A percentile compares a stretch with the other conserved stretches of the same genome.
These are phyloP conservation scores for Hormiphora californensis DNA, from an alignment of 37 sponge, comb jelly and placozoan species.

Conservation along the genomic window DNA sequence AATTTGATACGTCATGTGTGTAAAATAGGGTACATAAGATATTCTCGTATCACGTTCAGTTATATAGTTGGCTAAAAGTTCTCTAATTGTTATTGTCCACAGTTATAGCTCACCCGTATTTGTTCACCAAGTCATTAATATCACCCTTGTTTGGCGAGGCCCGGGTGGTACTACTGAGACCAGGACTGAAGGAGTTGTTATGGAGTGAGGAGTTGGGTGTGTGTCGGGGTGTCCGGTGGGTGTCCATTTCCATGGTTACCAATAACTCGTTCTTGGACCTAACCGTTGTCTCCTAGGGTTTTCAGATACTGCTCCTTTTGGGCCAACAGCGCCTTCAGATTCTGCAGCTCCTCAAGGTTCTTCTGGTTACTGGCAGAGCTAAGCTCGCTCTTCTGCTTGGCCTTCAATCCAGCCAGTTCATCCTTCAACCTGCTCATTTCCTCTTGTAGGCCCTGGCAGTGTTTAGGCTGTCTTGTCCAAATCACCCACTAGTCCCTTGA, in stretches of 20 bases:
- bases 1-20: no score
- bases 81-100: no score
- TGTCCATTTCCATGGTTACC: slow-evolving; percentile 46
- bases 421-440: not conserved
- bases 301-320: slow-evolving; percentile 49
- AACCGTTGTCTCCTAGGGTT: slow-evolving; percentile 45
- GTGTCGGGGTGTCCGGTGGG: slow-evolving; percentile 25
- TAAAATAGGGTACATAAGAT: no score
- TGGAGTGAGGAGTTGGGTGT: slow-evolving; percentile 49
- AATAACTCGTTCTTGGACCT: slow-evolving; percentile 42
- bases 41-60: no score
- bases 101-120: no score
- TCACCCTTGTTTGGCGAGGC: no score
- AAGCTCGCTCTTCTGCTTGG: slow-evolving; percentile 54
- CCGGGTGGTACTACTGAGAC: not conserved
- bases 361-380: slow-evolving; percentile 12
- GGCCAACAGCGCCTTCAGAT: slow-evolving; percentile 25
- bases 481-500: slow-evolving; percentile 30
- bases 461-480: slow-evolving; percentile 38
- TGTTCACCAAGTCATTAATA: no score
- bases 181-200: slow-evolving; percentile 19
- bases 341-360: slow-evolving; percentile 8
- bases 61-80: no score
- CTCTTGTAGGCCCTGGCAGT: slow-evolving; percentile 36
- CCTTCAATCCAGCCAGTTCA: slow-evolving; percentile 15